Conservation (phyloP, 1,140 invertebrate genomes). For the Maconellicoccus hirsutus region DNA sequence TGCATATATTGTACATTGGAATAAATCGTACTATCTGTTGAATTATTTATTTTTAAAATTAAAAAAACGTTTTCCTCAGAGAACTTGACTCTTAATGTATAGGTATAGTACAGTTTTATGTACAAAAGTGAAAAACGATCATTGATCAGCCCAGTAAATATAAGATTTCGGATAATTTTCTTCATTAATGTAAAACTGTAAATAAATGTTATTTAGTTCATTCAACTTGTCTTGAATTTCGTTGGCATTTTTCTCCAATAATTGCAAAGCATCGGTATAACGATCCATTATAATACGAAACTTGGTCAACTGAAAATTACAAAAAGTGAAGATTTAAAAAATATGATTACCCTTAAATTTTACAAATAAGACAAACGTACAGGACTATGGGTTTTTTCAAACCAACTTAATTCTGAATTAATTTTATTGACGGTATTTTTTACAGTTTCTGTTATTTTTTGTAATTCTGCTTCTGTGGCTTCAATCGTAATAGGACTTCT, state of each 20-base stretch:
- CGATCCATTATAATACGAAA: conserved; percentile 3
- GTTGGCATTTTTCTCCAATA: background rate
- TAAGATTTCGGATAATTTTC: background rate
- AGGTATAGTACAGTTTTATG: no score
- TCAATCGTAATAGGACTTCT: background rate
- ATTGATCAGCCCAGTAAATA: no score
- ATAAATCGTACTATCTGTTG: no score
- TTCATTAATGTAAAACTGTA: background rate
- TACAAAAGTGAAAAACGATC: no score
- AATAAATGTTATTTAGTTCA: background rate
- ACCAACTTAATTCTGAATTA: background rate
- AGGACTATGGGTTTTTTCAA: conserved; percentile 4
- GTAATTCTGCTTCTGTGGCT: background rate
- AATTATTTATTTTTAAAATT: no score
- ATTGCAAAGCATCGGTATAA: conserved; percentile 12
- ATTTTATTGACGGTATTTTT: conserved; percentile 12
- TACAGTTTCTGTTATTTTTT: background rate
- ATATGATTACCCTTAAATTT: no score
- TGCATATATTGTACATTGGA: no score
- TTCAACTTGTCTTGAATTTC: background rate
- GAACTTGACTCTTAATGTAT: no score
- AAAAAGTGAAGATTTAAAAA: background rate
- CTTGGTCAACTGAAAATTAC: background rate
- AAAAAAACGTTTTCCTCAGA: no score
- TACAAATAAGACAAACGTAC: background rate